phyloP scores from a whole-genome alignment of 2,888 invertebrate genomes.

The Mactromeris polynyma region DNA sequence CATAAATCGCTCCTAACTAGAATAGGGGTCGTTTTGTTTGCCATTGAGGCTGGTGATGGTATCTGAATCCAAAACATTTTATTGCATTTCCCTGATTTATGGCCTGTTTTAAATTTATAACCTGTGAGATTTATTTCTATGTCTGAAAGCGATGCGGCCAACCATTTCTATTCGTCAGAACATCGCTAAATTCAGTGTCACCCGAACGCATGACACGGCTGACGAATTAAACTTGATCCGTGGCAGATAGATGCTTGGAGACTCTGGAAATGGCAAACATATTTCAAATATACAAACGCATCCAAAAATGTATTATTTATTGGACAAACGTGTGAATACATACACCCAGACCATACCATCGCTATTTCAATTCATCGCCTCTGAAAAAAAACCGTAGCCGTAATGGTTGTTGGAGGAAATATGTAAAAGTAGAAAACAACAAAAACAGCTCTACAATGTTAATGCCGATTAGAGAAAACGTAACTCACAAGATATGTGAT shows the following conservation, averaged over 20 bases:
- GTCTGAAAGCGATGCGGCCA: slow-evolving; percentile 29
- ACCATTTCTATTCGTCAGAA: slow-evolving; percentile 16
- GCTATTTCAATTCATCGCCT: neutral
- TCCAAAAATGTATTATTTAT: slow-evolving; percentile 20
- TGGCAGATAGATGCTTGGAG: slow-evolving; percentile 35
- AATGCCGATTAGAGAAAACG: neutral
- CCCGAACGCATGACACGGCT: slow-evolving; percentile 21
- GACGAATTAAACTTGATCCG: slow-evolving; percentile 26
- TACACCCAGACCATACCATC: neutral
- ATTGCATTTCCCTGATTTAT: slow-evolving; percentile 68
- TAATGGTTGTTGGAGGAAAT: neutral
- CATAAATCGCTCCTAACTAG: slow-evolving; percentile 65
- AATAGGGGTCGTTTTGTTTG: slow-evolving; percentile 64
- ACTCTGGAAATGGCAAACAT: slow-evolving; percentile 26
- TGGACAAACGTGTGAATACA: neutral
- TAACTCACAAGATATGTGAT: neutral
- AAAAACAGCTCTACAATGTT: neutral
- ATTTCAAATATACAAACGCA: slow-evolving; percentile 25
- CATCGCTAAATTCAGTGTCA: slow-evolving; percentile 43
- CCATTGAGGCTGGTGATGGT: slow-evolving; percentile 49
- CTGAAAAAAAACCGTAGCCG: neutral
- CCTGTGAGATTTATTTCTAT: slow-evolving; percentile 61
- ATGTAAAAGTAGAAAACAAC: neutral
- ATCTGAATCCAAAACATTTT: slow-evolving; percentile 67
- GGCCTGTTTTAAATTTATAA: slow-evolving; percentile 62